Base-by-base conservation (phyloP, 1,140 invertebrate genomes). In the Bombus waltoni region DNA sequence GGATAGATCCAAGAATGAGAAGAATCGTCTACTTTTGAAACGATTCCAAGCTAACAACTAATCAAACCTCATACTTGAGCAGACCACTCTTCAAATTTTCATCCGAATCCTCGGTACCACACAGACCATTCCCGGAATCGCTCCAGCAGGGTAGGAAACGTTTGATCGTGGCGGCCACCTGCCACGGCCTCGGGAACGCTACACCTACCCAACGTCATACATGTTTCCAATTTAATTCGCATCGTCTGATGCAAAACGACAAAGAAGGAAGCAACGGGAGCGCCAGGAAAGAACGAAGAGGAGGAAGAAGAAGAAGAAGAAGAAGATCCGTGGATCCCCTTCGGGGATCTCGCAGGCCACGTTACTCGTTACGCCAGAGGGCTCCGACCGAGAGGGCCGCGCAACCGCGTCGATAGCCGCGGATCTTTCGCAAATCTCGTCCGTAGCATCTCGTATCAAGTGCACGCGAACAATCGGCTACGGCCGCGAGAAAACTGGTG, bases 381-480 rank as follows among this genome's bases (percentile, higher is more conserved):
- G 44, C 15, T 15, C 28, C 62, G 18, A 62, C 38, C 28, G 38
- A 66, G 42, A 18, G 11, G 2, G 3, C 18, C 8, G 38, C 38
- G 70, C 44, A 57, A 59, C 40, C 47, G 28, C 40, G 47, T 62
- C 87, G 74, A 81, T 78, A 81, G 76, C 76, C 62, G 75, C 75
- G 75, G 42, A 65, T 78, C 75, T 78, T 62, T 59, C 79, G 28
- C 47, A n/a, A 81, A 81, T 81, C 80, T 81, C 38, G 47, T 6
- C 28, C 35, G 78, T 6, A n/a, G 32, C 25, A 35, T 71, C 44
- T 77, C 59, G 77, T 74, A 81, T 87, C 71, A 59, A 71, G 86
- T 71, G 53, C 80, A 80, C 57, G 71, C 79, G 83, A 87, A 83
- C 86, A 88, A 90, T 90, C 78, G 59, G 59, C 59, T 80, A 40